These are phyloP conservation scores for Peromyscus aztecus DNA, from an alignment of 2,797 vertebrate genomes.

Conservation along the genomic window DNA sequence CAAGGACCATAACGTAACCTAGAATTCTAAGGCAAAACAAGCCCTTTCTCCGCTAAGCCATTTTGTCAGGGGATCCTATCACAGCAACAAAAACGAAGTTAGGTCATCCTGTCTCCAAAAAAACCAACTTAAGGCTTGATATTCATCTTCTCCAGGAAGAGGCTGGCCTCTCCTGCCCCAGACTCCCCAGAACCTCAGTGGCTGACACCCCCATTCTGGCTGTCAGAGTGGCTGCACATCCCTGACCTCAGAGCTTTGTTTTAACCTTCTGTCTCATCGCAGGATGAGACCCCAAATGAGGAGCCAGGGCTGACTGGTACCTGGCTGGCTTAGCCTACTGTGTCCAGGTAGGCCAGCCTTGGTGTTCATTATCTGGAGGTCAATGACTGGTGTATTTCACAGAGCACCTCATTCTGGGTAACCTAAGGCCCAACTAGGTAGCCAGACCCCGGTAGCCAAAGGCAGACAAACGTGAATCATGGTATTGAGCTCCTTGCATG, in stretches of 20 bases:
- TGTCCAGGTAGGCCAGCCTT: neutral
- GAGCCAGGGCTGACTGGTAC: neutral
- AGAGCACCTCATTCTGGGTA: accelerated
- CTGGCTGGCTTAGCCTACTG: neutral
- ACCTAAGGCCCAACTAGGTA: neutral
- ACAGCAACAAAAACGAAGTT: neutral
- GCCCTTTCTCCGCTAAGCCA: neutral
- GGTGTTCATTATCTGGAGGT: neutral
- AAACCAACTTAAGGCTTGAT: accelerated
- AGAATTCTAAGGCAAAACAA: neutral
- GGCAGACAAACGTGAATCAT: accelerated
- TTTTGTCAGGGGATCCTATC: neutral
- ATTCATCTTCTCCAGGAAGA: neutral
- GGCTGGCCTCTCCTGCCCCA: neutral
- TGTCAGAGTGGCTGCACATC: accelerated
- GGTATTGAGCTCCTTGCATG: neutral
- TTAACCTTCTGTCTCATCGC: neutral
- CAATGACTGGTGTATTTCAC: neutral
- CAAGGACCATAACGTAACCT: neutral
- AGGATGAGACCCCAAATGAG: neutral
- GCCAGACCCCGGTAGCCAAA: neutral
- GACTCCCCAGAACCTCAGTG: neutral
- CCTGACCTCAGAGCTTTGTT: accelerated
- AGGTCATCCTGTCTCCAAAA: neutral
- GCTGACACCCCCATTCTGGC: accelerated